These are phyloP conservation scores for Varroa destructor DNA, from an alignment of 1,140 invertebrate species.

Conservation along the genomic window DNA sequence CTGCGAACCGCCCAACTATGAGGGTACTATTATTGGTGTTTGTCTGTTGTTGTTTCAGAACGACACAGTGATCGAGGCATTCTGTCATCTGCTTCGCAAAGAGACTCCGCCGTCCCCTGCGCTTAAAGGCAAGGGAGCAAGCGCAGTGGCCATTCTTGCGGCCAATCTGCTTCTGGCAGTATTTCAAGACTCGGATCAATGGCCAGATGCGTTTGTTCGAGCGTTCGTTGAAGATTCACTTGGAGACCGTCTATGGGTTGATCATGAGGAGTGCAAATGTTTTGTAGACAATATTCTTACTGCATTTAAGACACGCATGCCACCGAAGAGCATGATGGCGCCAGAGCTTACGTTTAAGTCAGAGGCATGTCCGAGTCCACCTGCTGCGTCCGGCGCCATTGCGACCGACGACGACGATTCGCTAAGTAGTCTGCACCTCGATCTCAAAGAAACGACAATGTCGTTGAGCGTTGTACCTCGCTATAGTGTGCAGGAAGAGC, in stretches of 20 bases:
- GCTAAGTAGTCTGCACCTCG: constrained; percentile 17
- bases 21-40: too few species aligned
- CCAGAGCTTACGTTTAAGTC: constrained; percentile 45
- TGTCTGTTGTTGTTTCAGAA: constrained; percentile 41
- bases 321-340: constrained; percentile 40
- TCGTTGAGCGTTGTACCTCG: constrained; percentile 33
- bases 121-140: constrained; percentile 56
- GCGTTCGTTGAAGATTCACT: constrained; percentile 84
- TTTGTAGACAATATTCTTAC: constrained; percentile 84
- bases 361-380: constrained; percentile 33
- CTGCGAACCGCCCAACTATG: too few species aligned
- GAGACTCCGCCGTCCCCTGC: constrained; percentile 57
- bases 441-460: constrained; percentile 20
- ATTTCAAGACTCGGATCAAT: constrained; percentile 51
- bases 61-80: constrained; percentile 60
- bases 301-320: constrained; percentile 68
- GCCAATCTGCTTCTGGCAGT: constrained; percentile 69
- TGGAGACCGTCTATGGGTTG: constrained; percentile 81
- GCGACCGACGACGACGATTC: constrained; percentile 47
- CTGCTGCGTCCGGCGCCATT: constrained; percentile 41
- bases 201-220: constrained; percentile 48
- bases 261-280: constrained; percentile 71
- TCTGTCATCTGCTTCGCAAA: constrained; percentile 64
- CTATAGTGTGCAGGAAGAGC: constrained; percentile 51
- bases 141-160: constrained; percentile 63